These are phyloP conservation scores for Geopemphigus sp. DNA, from an alignment of 1,140 invertebrate species.

Conservation along the genomic window DNA sequence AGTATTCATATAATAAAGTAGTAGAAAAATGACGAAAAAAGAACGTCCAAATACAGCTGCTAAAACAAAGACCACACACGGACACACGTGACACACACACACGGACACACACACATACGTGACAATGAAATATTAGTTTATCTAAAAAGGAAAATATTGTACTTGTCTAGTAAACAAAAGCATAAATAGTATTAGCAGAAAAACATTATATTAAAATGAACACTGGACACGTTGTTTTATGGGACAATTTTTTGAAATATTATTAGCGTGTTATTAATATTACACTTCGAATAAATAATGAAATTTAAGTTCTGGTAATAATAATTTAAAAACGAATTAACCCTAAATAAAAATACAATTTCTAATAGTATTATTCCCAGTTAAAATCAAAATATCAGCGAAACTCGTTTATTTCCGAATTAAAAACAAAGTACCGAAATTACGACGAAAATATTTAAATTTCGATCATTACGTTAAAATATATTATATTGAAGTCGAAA, in stretches of 20 bases:
- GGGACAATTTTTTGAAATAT: background rate
- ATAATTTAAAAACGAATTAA: too few relatives aligned
- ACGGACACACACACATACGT: too few relatives aligned
- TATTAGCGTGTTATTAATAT: background rate
- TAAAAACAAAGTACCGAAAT: background rate
- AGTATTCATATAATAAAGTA: slow-evolving; percentile 2
- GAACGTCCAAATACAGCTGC: background rate
- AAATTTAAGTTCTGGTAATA: too few relatives aligned
- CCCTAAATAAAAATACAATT: too few relatives aligned
- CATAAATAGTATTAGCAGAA: background rate
- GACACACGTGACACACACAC: too few relatives aligned
- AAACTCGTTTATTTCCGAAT: background rate
- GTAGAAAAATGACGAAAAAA: background rate
- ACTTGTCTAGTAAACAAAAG: background rate
- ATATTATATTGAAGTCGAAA: background rate
- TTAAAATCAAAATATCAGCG: too few relatives aligned
- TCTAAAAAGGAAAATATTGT: background rate
- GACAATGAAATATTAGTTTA: slow-evolving; percentile 4
- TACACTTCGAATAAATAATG: too few relatives aligned
- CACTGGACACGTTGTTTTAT: background rate
- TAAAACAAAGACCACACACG: background rate
- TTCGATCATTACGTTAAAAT: background rate
- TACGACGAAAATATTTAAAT: background rate
- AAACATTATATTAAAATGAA: background rate
- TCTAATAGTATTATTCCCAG: too few relatives aligned